Percentiles rank a stretch among this genome's conserved stretches.
phyloP scores from a whole-genome alignment of 2,888 invertebrate genomes.

The Himalopsyche kuldschensis region DNA sequence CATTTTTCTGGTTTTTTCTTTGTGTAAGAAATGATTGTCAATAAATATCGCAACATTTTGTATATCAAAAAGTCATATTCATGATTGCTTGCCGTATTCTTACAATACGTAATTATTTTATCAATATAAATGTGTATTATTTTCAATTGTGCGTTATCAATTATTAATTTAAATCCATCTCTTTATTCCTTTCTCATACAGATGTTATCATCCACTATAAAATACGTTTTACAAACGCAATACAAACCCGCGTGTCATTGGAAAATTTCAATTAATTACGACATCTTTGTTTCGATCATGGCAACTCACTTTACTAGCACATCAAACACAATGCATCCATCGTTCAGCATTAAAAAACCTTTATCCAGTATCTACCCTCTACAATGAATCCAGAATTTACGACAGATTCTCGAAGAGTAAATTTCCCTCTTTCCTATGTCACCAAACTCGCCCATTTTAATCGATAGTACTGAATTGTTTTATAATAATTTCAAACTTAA shows the following conservation, averaged over 20 bases:
- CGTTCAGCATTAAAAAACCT: background rate
- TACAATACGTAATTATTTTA: too few species aligned
- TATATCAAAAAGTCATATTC: too few species aligned
- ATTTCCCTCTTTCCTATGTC: background rate
- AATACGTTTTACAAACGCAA: background rate
- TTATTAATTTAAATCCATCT: background rate
- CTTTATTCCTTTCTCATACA: background rate
- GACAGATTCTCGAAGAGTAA: background rate
- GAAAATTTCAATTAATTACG: background rate
- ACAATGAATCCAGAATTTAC: background rate
- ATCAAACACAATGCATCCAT: background rate
- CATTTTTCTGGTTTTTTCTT: background rate
- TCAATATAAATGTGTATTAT: background rate
- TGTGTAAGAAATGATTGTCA: background rate
- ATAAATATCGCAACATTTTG: background rate
- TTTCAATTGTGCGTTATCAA: background rate
- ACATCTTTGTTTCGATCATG: background rate
- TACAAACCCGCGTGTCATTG: slow-evolving; percentile 1
- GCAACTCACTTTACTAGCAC: background rate
- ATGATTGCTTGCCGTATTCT: too few species aligned
- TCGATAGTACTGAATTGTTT: background rate
- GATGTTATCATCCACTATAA: background rate
- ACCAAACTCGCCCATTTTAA: background rate
- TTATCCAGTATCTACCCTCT: background rate
- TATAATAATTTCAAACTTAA: background rate